Base-by-base conservation (phyloP, 2,113 vertebrate species). In the Scartelaos histophorus region DNA sequence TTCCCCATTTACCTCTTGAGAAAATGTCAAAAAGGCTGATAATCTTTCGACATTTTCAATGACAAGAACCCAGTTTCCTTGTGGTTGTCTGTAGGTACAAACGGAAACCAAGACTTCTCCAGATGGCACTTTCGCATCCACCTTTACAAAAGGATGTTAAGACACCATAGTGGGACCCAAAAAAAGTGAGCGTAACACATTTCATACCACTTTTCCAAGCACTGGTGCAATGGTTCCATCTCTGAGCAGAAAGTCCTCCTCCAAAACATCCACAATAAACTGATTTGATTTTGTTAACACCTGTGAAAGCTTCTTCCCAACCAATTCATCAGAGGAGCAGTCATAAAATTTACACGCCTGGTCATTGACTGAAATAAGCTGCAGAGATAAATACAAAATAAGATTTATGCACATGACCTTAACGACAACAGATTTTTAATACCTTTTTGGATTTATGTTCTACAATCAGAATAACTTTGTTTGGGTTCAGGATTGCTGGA, bases 301-400 rank as follows among this genome's bases (percentile, higher is more conserved):
- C 29, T 49, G 71, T 0, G 91, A 90, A 54, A 98, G 87, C 66
- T 92, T 94, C 87, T 90, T 93, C 34, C 96, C 96, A 66, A 95
- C 93, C 73, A 98, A 79, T 10, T 95, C 94, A 15, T 88, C 73
- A 58, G 89, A 82, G 13, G 90, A 92, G 67, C 92, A 95, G 25
- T 95, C 94, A 87, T 98, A 93, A 60, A 98, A 87, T 61, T 89
- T 93, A 88, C 94, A 95, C 4, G 96, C 97, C 84, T 89, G 90
- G 68, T 96, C 93, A 57, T 97, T 98, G 71, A 93, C 95, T 71
- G 96, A 94, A 19, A 96, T 78, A 85, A 99, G 94, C 97, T 98
- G 82, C 67, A 65, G 75, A 34, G 47, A 49, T 0, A 67, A 47
- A 45, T 51, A 4, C 11, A 68, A 43, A 19, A 58, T 57, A 9